phyloP scores from a whole-genome alignment of 2,113 vertebrate genomes.

The human region GRCh38 chr3:176147501-176148000 shows the following conservation, averaged over 20 bases:
- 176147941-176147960: not conserved
- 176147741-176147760: not conserved
- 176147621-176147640: slow-evolving; percentile 24
- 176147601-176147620: slow-evolving; percentile 47
- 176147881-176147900: not conserved
- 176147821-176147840: not conserved
- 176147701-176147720: not conserved
- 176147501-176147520: slow-evolving; percentile 39
- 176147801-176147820: not conserved
- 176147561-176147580: slow-evolving; percentile 61
- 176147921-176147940: not conserved
- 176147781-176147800: not conserved
- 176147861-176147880: not conserved
- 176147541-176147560: slow-evolving; percentile 32
- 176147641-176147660: slow-evolving; percentile 57
- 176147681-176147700: not conserved
- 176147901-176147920: slow-evolving; percentile 32
- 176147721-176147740: not conserved
- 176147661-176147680: not conserved
- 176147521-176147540: slow-evolving; percentile 40
- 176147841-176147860: not conserved
- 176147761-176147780: slow-evolving; percentile 10
- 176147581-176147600: slow-evolving; percentile 27
- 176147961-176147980: not conserved
- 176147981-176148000: not conserved